A percentile compares a stretch with the other conserved stretches of the same genome.
phyloP scores from a whole-genome alignment of 2,113 vertebrate genomes.

The Chelonoidis abingdonii region DNA sequence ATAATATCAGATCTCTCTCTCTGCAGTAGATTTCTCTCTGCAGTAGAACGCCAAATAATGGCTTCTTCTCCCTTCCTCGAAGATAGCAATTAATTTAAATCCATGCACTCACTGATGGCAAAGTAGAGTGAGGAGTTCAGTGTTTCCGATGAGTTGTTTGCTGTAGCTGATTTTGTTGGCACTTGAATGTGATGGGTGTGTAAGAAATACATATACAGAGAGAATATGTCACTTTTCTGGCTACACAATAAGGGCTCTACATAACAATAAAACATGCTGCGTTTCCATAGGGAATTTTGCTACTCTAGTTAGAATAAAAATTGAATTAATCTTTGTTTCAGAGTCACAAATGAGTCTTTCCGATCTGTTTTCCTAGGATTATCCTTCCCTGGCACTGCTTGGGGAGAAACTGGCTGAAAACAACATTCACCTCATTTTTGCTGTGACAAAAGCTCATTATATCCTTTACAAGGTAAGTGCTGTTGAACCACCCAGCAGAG shows the following conservation, averaged over 20 bases:
- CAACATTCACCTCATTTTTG: conserved; percentile 97
- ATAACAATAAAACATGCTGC: background rate
- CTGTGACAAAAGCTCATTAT: conserved; percentile 93
- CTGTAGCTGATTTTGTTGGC: background rate
- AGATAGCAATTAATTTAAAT: background rate
- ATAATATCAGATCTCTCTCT: background rate
- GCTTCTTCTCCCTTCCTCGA: fast-evolving
- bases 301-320: background rate
- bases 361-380: conserved; percentile 82
- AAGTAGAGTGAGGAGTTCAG: background rate
- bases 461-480: conserved; percentile 92
- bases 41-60: background rate
- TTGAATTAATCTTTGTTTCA: conserved; percentile 1
- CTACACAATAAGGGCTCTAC: background rate
- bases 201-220: background rate
- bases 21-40: background rate
- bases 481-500: fast-evolving
- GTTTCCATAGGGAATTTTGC: background rate
- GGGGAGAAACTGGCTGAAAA: conserved; percentile 97
- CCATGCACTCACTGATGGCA: background rate
- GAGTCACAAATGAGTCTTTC: background rate
- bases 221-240: background rate
- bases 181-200: background rate
- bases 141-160: background rate
- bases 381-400: conserved; percentile 94